Conservation (phyloP, 1,140 invertebrate genomes). For the Drosophila paulistorum region DNA sequence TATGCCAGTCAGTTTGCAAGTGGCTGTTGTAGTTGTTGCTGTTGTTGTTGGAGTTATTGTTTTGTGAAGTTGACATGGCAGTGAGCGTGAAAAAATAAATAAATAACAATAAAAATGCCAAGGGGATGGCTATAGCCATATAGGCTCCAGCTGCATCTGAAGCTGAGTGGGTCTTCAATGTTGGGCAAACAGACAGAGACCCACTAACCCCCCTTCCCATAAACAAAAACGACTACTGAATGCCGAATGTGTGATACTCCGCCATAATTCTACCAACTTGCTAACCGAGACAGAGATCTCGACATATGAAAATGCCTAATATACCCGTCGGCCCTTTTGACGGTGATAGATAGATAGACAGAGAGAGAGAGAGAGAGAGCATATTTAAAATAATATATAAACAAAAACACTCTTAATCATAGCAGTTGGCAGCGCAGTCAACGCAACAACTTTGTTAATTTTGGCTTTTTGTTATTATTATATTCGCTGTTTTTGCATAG, state of each 20-base stretch:
- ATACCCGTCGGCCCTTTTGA: neutral
- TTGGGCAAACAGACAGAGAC: slow-evolving; percentile 59
- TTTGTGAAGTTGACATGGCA: slow-evolving; percentile 61
- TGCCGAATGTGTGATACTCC: neutral
- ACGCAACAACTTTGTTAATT: slow-evolving; percentile 27
- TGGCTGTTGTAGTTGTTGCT: neutral
- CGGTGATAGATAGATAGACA: too few species aligned
- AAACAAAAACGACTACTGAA: slow-evolving; percentile 28
- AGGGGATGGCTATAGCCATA: neutral
- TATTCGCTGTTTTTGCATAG: slow-evolving; percentile 22
- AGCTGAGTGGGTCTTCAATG: slow-evolving; percentile 47
- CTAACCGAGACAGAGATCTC: too few species aligned
- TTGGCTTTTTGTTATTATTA: slow-evolving; percentile 1
- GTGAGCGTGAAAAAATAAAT: slow-evolving; percentile 77
- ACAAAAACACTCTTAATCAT: slow-evolving; percentile 56
- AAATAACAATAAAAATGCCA: slow-evolving; percentile 68
- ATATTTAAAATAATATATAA: slow-evolving; percentile 49
- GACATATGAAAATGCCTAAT: too few species aligned
- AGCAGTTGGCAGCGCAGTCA: slow-evolving; percentile 37
- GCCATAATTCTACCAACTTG: too few species aligned
- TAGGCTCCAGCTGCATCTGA: neutral
- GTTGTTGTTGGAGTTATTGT: slow-evolving; percentile 9
- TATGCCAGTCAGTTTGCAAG: slow-evolving; percentile 6
- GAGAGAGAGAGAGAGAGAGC: neutral
- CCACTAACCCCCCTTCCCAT: too few species aligned